These are phyloP conservation scores for Heliocidaris tuberculata DNA, from an alignment of 35 echinoderm and acorn worm genomes.

Conservation along the genomic window DNA sequence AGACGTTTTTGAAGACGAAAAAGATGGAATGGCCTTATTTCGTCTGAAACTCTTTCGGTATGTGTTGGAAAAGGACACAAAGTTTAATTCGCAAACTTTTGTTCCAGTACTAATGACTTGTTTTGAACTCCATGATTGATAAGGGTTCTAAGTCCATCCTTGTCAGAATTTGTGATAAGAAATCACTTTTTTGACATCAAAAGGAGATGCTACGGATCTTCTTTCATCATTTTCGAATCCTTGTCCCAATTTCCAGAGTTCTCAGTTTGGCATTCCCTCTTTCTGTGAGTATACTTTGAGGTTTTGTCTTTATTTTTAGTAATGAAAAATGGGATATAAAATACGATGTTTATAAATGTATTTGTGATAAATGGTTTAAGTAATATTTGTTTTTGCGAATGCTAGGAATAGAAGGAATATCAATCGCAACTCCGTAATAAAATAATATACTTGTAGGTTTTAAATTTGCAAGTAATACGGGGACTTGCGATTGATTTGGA, in stretches of 20 bases:
- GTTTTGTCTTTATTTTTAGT: not conserved
- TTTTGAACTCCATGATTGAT: not conserved
- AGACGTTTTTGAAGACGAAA: not conserved
- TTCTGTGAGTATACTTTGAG: not conserved
- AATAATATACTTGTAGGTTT: no score
- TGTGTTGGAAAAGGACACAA: not conserved
- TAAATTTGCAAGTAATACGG: no score
- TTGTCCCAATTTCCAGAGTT: not conserved
- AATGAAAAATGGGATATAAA: no score
- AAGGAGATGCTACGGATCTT: not conserved
- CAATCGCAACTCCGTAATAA: no score
- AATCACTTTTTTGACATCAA: not conserved
- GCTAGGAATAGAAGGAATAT: no score
- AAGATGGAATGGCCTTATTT: not conserved
- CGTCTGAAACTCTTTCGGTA: not conserved
- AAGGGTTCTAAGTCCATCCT: not conserved
- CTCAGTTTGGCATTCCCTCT: not conserved
- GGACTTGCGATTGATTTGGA: no score
- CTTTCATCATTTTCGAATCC: not conserved
- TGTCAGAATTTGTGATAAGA: not conserved
- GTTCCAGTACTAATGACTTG: not conserved
- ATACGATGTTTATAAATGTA: no score
- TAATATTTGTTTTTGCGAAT: no score
- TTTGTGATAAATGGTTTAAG: no score
- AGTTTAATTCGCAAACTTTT: not conserved